These are phyloP conservation scores for Merluccius polli DNA, from an alignment of 2,797 vertebrate species.

Conservation along the genomic window DNA sequence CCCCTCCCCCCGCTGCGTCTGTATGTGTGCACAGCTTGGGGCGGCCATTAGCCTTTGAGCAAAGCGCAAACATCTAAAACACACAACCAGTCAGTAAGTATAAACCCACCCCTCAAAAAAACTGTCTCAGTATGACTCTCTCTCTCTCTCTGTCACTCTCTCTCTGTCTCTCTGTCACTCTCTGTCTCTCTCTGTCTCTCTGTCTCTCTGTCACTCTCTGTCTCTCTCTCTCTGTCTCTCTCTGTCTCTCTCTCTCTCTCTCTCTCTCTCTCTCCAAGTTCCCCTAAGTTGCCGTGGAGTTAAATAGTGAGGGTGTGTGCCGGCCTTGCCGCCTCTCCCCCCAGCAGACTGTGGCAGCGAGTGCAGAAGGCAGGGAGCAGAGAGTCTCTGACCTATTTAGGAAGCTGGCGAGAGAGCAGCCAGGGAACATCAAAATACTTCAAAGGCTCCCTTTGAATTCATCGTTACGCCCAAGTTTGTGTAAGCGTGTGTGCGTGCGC, in stretches of 20 bases:
- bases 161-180: too few species aligned
- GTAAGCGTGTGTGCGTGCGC: slow-evolving; percentile 30
- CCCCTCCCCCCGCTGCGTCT: slow-evolving; percentile 2
- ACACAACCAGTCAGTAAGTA: slow-evolving; percentile 15
- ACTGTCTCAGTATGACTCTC: not conserved
- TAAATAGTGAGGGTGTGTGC: slow-evolving; percentile 48
- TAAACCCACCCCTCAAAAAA: not conserved
- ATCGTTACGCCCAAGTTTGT: slow-evolving; percentile 70
- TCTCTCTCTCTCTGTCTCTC: too few species aligned
- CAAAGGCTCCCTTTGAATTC: slow-evolving; percentile 75
- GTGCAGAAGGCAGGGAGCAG: slow-evolving; percentile 65
- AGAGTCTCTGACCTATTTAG: slow-evolving; percentile 77
- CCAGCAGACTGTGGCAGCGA: slow-evolving; percentile 52
- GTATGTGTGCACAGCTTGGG: slow-evolving; percentile 15
- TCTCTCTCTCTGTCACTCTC: too few species aligned
- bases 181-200: too few species aligned
- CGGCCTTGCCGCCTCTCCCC: slow-evolving; percentile 55
- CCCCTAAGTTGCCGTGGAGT: slow-evolving; percentile 41
- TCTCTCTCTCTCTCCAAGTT: slow-evolving; percentile 18
- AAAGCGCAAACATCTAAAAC: slow-evolving; percentile 23
- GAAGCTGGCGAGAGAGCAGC: slow-evolving; percentile 76
- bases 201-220: too few species aligned
- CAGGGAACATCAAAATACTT: slow-evolving; percentile 79
- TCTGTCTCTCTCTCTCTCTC: too few species aligned
- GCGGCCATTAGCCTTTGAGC: not conserved